Evolutionary conservation across 2,113 vertebrate genomes (phyloP).

Genomic region (Octodon degus): DNA sequence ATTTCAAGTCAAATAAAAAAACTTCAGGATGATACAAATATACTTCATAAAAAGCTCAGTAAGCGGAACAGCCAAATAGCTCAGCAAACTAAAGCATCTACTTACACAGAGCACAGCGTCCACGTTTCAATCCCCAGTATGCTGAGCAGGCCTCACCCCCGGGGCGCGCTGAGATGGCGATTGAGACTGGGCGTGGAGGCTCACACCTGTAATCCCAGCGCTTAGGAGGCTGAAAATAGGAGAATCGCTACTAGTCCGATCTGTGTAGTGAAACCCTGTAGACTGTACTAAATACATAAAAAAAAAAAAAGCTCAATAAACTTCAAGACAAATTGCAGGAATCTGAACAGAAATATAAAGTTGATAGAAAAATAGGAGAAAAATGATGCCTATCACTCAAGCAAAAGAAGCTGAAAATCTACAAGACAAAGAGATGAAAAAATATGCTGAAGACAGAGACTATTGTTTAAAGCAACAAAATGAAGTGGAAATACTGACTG

Average conservation of each 20-base stretch:
- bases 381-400: conserved; percentile 89
- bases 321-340: conserved; percentile 86
- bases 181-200: too few relatives aligned
- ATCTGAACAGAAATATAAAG: conserved; percentile 88
- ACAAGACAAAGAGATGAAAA: conserved; percentile 93
- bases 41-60: conserved; percentile 70
- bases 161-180: too few relatives aligned
- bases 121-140: too few relatives aligned
- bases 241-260: too few relatives aligned
- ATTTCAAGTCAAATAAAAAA: conserved; percentile 67
- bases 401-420: conserved; percentile 93
- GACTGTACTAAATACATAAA: too few relatives aligned
- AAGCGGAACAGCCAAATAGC: not conserved
- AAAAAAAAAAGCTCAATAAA: conserved; percentile 70
- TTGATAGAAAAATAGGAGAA: conserved; percentile 92
- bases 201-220: too few relatives aligned
- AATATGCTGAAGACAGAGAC: conserved; percentile 91
- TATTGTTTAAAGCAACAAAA: conserved; percentile 87
- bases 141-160: too few relatives aligned
- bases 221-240: too few relatives aligned
- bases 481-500: conserved; percentile 87
- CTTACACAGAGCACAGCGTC: too few relatives aligned
- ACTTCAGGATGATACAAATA: conserved; percentile 40
- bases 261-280: too few relatives aligned
- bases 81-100: too few relatives aligned